Evolutionary conservation across 2,797 vertebrate genomes (phyloP), one percentile per base, ranked within the genome.

Genomic region (Enteromius anoplus): DNA sequence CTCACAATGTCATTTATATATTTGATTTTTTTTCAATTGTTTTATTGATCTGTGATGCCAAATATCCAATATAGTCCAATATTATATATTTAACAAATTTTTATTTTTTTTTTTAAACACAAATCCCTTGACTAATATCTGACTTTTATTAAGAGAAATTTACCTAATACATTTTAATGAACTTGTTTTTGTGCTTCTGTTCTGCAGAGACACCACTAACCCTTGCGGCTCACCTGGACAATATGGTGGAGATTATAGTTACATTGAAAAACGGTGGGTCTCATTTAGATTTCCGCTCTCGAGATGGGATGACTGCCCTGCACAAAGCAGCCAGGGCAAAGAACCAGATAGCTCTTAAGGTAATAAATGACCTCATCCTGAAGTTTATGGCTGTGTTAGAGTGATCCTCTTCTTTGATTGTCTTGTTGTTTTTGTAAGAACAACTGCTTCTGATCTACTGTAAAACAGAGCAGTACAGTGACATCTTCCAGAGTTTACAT

Each of bases 201-300:
- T 72, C 70, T 7, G 0, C 79, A 91, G 90, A 91, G 84, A 89
- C 87, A 4, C 90, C 90, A 1, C 89, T 97, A 40, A 96, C 96
- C 65, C 84, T 96, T 73, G 95, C 96, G 0, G 93, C 93, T 58
- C 96, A 97, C 85, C 91, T 96, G 81, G 94, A 94, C 37, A 93
- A 93, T 76, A 81, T 94, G 0, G 85, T 87, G 42, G 95, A 96
- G 86, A 87, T 95, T 80, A 95, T 97, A 85, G 95, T 94, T 83
- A 92, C 91, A 8, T 93, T 97, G 75, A 94, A 90, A 78, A 95
- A 94, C 0, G 95, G 96, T 5, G 96, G 96, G 2, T 96, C 96
- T 1, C 96, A 97, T 88, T 90, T 97, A 86, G 96, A 97, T 87
- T 97, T 96, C 91, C 93, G 96, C 53, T 94, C 96, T 84, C 95